Conservation (phyloP, 2,888 invertebrate genomes). For the Leptinotarsa rubiginosa region DNA sequence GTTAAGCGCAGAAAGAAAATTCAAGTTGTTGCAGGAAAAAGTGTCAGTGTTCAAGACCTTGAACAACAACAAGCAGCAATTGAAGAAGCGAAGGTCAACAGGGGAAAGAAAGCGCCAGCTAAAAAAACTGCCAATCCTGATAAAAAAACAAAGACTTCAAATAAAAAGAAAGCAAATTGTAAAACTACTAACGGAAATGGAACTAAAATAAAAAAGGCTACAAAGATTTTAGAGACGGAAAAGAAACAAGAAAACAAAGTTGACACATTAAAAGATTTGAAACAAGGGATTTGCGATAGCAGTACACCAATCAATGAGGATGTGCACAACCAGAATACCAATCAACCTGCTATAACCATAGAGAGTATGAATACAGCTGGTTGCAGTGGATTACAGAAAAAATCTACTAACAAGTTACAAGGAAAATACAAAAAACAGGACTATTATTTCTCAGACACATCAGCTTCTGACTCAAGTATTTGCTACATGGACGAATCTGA, state of each 20-base stretch:
- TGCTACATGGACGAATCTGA: constrained; percentile 16
- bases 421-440: constrained; percentile 2
- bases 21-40: constrained; percentile 3
- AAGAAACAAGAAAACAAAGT: constrained; percentile 5
- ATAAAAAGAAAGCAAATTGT: constrained; percentile 4
- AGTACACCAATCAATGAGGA: constrained; percentile 9
- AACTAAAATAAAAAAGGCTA: constrained; percentile 2
- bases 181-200: constrained; percentile 4
- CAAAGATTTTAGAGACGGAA: neutral
- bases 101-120: constrained; percentile 3
- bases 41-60: constrained; percentile 5
- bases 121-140: constrained; percentile 14
- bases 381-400: constrained; percentile 17
- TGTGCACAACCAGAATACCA: constrained; percentile 5
- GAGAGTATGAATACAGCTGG: constrained; percentile 8
- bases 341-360: constrained; percentile 9
- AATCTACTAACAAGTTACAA: constrained; percentile 4
- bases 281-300: constrained; percentile 4
- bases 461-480: constrained; percentile 16
- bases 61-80: constrained; percentile 21
- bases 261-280: constrained; percentile 10
- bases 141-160: constrained; percentile 20
- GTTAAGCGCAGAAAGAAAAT: constrained; percentile 19
- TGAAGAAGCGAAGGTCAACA: constrained; percentile 7
- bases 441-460: constrained; percentile 14